Conservation (phyloP, 2,797 vertebrate genomes). For the Danio kyathit region DNA sequence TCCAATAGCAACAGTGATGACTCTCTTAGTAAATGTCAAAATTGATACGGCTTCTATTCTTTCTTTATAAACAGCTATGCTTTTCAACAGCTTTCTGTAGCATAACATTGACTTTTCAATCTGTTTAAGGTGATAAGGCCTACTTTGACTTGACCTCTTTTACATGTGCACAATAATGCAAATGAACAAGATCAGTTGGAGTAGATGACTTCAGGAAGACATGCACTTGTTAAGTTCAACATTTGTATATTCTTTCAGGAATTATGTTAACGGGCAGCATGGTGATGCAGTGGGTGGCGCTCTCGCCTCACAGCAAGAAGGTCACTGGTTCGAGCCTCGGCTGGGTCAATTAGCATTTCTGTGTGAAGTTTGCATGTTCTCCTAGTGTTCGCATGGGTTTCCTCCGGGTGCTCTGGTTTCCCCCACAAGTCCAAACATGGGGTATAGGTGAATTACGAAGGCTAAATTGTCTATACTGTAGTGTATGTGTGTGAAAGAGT, state of each 20-base stretch:
- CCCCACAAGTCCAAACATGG: too few relatives aligned
- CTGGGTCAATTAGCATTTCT: too few relatives aligned
- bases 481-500: too few relatives aligned
- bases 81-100: background rate
- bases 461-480: too few relatives aligned
- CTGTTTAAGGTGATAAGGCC: background rate
- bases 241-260: constrained; percentile 41
- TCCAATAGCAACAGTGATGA: background rate
- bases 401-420: too few relatives aligned
- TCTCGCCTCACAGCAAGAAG: too few relatives aligned
- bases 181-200: background rate
- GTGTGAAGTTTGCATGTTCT: too few relatives aligned
- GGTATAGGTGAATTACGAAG: too few relatives aligned
- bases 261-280: too few relatives aligned
- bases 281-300: too few relatives aligned
- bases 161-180: constrained; percentile 35
- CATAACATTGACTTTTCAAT: background rate
- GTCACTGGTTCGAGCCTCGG: too few relatives aligned
- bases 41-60: background rate
- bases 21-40: background rate
- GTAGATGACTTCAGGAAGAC: constrained; percentile 17
- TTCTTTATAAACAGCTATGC: background rate
- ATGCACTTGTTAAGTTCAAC: constrained; percentile 40
- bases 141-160: background rate
- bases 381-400: too few relatives aligned